A percentile compares a stretch with the other conserved stretches of the same genome.
Conservation (phyloP, 2,888 invertebrate species). For the Candidula unifasciata region DNA sequence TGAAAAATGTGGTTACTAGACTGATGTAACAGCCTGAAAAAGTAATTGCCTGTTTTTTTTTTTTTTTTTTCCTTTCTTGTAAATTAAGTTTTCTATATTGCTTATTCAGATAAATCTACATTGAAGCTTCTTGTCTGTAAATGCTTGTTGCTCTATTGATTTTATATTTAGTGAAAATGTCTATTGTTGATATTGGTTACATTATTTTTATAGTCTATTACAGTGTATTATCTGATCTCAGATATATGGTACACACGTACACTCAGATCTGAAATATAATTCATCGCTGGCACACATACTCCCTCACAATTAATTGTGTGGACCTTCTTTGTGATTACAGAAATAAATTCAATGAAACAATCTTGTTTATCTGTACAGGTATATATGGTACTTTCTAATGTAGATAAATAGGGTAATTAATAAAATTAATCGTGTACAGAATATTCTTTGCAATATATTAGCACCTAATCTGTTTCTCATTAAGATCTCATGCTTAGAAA, state of each 20-base stretch:
- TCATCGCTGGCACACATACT: constrained; percentile 1
- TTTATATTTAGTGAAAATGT: neutral
- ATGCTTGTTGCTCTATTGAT: neutral
- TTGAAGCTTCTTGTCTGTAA: neutral
- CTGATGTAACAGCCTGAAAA: too few relatives aligned
- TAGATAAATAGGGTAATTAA: too few relatives aligned
- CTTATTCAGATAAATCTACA: neutral
- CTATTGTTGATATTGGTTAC: neutral
- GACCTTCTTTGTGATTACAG: neutral
- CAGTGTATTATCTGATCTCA: constrained; percentile 26
- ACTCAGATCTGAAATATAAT: constrained; percentile 12
- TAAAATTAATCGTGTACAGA: too few relatives aligned
- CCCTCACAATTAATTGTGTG: neutral
- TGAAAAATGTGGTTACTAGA: too few relatives aligned
- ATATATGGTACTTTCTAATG: too few relatives aligned
- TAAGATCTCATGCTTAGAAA: constrained; percentile 10
- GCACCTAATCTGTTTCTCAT: neutral
- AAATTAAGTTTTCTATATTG: neutral
- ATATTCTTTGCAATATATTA: too few relatives aligned
- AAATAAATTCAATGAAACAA: neutral
- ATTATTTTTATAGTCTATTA: neutral
- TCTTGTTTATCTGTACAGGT: neutral
- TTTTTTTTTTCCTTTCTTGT: neutral
- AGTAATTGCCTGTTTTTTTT: too few relatives aligned
- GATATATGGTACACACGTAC: neutral